phyloP scores from a whole-genome alignment of 1,140 invertebrate species.

The Papilio helenus region DNA sequence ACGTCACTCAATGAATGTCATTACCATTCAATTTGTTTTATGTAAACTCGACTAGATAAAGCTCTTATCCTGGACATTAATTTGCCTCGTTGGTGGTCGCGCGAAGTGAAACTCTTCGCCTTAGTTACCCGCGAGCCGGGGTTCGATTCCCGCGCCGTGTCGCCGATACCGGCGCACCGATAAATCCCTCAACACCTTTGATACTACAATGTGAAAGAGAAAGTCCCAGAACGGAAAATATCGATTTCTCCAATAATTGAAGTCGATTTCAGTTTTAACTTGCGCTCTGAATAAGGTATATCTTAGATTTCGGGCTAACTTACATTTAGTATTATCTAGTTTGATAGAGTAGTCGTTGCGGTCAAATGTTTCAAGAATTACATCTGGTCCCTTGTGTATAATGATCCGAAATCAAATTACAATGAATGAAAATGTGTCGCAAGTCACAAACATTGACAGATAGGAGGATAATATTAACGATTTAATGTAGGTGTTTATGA shows the following conservation, averaged over 20 bases:
- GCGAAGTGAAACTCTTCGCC: constrained; percentile 52
- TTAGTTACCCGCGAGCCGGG: constrained; percentile 50
- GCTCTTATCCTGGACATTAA: constrained; percentile 36
- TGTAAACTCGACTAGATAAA: constrained; percentile 27
- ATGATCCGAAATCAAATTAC: not conserved
- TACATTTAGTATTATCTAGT: not conserved
- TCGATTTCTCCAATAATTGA: constrained; percentile 54
- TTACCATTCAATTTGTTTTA: constrained; percentile 37
- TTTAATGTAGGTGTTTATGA: constrained; percentile 12
- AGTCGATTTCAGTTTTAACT: constrained; percentile 44
- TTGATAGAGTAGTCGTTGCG: too few relatives aligned
- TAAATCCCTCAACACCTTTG: constrained; percentile 72
- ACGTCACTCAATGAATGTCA: constrained; percentile 1
- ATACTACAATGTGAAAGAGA: constrained; percentile 73
- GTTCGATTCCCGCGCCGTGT: constrained; percentile 72
- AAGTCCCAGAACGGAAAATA: constrained; percentile 68
- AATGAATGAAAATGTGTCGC: not conserved
- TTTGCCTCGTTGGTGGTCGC: constrained; percentile 41
- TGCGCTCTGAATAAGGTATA: not conserved
- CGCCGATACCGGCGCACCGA: constrained; percentile 60
- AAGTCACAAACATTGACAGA: not conserved
- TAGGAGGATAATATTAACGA: not conserved
- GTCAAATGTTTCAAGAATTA: too few relatives aligned
- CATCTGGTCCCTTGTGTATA: too few relatives aligned
- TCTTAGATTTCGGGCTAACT: not conserved